phyloP scores from a whole-genome alignment of 2,888 invertebrate species.

The Trichopoda pennipes region DNA sequence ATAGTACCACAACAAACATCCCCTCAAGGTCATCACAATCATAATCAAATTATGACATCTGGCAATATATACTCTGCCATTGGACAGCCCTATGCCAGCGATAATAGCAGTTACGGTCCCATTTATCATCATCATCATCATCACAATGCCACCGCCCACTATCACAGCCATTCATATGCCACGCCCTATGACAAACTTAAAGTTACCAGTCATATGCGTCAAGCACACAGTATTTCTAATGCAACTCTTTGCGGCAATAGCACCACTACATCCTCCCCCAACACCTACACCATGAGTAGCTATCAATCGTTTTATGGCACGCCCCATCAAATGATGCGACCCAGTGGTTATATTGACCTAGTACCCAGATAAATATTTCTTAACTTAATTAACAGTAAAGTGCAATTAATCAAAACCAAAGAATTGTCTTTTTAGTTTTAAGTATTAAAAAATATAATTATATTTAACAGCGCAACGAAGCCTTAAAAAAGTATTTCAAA shows the following conservation, averaged over 20 bases:
- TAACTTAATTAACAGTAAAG: neutral
- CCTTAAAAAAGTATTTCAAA: conserved; percentile 1
- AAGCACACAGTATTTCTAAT: conserved; percentile 45
- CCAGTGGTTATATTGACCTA: conserved; percentile 80
- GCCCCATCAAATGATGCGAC: conserved; percentile 79
- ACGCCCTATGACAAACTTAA: conserved; percentile 81
- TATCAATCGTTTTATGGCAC: conserved; percentile 79
- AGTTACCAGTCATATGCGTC: conserved; percentile 72
- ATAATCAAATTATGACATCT: conserved; percentile 72
- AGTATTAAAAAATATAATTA: conserved; percentile 42
- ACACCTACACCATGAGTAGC: conserved; percentile 78
- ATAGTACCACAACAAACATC: conserved; percentile 56
- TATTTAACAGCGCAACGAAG: neutral
- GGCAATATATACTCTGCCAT: conserved; percentile 78
- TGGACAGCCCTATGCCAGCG: conserved; percentile 79
- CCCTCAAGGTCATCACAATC: conserved; percentile 41
- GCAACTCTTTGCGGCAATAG: conserved; percentile 39
- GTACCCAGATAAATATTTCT: conserved; percentile 77
- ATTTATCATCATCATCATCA: conserved; percentile 81
- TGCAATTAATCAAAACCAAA: conserved; percentile 45
- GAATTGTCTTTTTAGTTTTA: conserved; percentile 25
- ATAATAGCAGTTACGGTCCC: conserved; percentile 80
- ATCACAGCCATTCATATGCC: conserved; percentile 73
- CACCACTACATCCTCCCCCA: conserved; percentile 64
- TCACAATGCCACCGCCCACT: conserved; percentile 72